Conservation (phyloP, 2,888 invertebrate species). For the Chorisops tibialis region DNA sequence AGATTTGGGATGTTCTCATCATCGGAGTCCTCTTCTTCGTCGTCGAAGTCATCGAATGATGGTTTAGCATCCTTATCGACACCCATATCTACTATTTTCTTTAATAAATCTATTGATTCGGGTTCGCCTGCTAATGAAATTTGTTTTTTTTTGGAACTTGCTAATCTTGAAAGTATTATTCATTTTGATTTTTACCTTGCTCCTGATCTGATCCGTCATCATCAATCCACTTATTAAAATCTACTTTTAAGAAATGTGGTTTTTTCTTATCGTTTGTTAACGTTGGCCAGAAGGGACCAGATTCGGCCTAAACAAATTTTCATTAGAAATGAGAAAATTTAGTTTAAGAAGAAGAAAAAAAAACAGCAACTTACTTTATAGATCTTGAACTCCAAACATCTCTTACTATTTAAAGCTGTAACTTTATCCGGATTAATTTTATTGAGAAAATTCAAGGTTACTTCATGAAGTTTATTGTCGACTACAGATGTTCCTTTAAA, state of each 20-base stretch:
- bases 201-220: constrained; percentile 86
- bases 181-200: constrained; percentile 55
- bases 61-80: constrained; percentile 61
- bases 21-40: constrained; percentile 67
- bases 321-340: background rate
- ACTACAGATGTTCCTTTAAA: constrained; percentile 84
- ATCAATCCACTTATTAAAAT: constrained; percentile 97
- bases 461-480: constrained; percentile 81
- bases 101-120: constrained; percentile 39
- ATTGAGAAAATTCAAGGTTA: constrained; percentile 79
- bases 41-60: constrained; percentile 71
- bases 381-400: constrained; percentile 72
- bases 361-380: constrained; percentile 53
- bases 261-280: constrained; percentile 85
- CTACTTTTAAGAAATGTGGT: constrained; percentile 93
- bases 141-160: too few species aligned
- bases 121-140: constrained; percentile 22
- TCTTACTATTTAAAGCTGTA: constrained; percentile 66
- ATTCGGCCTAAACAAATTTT: constrained; percentile 53
- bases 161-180: constrained; percentile 30
- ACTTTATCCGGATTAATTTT: constrained; percentile 79
- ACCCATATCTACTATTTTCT: constrained; percentile 38
- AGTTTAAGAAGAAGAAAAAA: background rate
- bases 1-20: constrained; percentile 56
- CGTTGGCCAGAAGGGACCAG: constrained; percentile 82